Conservation (phyloP, 1,140 invertebrate species). For the Megalopta genalis region DNA sequence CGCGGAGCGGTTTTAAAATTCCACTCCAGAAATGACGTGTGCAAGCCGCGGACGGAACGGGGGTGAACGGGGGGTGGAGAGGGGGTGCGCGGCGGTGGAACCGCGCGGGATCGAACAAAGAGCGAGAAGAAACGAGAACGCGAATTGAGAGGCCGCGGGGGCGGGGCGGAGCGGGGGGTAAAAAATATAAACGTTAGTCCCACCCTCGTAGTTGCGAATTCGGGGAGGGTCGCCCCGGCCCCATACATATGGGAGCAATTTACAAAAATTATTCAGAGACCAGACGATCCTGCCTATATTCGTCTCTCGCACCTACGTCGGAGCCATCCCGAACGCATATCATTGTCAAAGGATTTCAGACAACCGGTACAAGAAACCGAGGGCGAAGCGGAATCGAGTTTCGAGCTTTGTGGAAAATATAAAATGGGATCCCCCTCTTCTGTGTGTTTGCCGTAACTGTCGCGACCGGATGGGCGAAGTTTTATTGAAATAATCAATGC, state of each 20-base stretch:
- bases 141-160: conserved; percentile 16
- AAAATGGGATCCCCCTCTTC: not conserved
- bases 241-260: conserved; percentile 79
- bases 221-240: conserved; percentile 67
- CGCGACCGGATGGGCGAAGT: not conserved
- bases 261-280: conserved; percentile 78
- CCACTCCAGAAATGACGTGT: conserved; percentile 63
- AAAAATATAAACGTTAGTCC: conserved; percentile 55
- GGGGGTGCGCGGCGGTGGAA: not conserved
- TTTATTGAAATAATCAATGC: not conserved
- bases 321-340: conserved; percentile 70
- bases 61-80: not conserved
- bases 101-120: conserved; percentile 34
- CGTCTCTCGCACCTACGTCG: conserved; percentile 47
- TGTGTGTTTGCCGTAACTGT: not conserved
- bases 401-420: conserved; percentile 29
- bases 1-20: conserved; percentile 72
- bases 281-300: conserved; percentile 53
- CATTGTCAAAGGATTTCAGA: conserved; percentile 76
- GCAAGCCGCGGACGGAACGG: conserved; percentile 14
- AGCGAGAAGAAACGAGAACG: conserved; percentile 45
- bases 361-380: conserved; percentile 16
- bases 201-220: conserved; percentile 73
- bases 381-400: conserved; percentile 25
- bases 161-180: conserved; percentile 24